These are phyloP conservation scores for Miichthys miiuy DNA, from an alignment of 2,797 vertebrate genomes.

Conservation along the genomic window DNA sequence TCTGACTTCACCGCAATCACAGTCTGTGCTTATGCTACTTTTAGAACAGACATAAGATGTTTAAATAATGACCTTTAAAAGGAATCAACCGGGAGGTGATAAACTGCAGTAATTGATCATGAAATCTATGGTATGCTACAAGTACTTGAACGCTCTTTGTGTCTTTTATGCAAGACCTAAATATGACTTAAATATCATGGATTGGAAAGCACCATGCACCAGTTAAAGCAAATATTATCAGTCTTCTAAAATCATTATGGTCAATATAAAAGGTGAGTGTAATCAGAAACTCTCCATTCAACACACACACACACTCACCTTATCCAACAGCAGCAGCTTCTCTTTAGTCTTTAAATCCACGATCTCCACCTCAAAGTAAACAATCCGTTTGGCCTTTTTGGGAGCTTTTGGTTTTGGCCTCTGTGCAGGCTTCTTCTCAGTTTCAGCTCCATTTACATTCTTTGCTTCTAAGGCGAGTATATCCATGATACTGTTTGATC, in stretches of 20 bases:
- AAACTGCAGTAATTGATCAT: conserved; percentile 38
- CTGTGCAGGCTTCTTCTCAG: conserved; percentile 69
- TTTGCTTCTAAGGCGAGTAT: conserved; percentile 87
- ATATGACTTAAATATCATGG: conserved; percentile 1
- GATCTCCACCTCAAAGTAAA: conserved; percentile 97
- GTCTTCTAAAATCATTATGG: conserved; percentile 26
- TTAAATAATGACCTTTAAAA: conserved; percentile 25
- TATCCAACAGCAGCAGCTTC: conserved; percentile 94
- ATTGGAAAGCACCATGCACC: neutral
- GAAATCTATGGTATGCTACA: neutral
- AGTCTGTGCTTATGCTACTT: conserved; percentile 35
- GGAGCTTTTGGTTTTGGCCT: conserved; percentile 83
- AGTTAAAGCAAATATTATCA: conserved; percentile 3
- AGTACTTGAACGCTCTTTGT: neutral
- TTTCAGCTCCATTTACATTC: conserved; percentile 55
- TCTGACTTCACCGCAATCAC: conserved; percentile 35
- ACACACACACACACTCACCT: conserved; percentile 83
- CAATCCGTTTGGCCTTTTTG: conserved; percentile 91
- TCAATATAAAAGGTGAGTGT: conserved; percentile 38
- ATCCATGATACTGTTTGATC: conserved; percentile 81
- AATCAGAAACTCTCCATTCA: conserved; percentile 29
- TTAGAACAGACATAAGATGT: conserved; percentile 26
- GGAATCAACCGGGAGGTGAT: conserved; percentile 24
- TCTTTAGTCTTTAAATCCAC: conserved; percentile 91
- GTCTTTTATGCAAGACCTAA: neutral